These are phyloP conservation scores for Cheilosia variabilis DNA, from an alignment of 2,888 invertebrate genomes.

Conservation along the genomic window DNA sequence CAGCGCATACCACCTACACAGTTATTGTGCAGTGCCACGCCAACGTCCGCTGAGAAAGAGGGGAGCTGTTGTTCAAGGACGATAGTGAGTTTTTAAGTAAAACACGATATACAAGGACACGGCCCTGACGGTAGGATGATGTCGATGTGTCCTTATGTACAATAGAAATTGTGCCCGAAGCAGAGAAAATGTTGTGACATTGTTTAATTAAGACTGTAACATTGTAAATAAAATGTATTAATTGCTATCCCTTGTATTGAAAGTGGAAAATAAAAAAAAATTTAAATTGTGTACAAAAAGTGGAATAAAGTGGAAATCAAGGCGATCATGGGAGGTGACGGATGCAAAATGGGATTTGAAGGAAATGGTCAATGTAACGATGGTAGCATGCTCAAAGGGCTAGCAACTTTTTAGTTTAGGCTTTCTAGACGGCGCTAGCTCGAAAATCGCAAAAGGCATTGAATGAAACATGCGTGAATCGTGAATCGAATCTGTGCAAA, in stretches of 20 bases:
- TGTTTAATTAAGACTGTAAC: constrained; percentile 69
- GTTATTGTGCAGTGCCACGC: not conserved
- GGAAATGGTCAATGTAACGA: no score
- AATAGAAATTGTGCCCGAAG: constrained; percentile 66
- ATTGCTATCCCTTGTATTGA: constrained; percentile 66
- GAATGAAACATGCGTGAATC: no score
- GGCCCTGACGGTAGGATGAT: not conserved
- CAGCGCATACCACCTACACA: not conserved
- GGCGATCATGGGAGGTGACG: not conserved
- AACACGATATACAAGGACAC: constrained; percentile 52
- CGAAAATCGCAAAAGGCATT: no score
- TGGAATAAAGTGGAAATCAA: not conserved
- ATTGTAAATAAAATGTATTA: constrained; percentile 71
- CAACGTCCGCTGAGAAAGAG: not conserved
- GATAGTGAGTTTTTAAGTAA: constrained; percentile 58
- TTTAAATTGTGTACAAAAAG: not conserved
- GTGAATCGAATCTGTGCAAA: no score
- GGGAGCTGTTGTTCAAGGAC: constrained; percentile 7
- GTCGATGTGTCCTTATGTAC: constrained; percentile 4
- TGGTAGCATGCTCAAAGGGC: no score
- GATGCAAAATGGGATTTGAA: not conserved
- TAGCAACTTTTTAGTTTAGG: no score
- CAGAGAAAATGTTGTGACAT: constrained; percentile 67
- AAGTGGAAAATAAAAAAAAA: constrained; percentile 42
- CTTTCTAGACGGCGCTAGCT: no score